Conservation (phyloP, 2,888 invertebrate species). For the Hetaerina titia region DNA sequence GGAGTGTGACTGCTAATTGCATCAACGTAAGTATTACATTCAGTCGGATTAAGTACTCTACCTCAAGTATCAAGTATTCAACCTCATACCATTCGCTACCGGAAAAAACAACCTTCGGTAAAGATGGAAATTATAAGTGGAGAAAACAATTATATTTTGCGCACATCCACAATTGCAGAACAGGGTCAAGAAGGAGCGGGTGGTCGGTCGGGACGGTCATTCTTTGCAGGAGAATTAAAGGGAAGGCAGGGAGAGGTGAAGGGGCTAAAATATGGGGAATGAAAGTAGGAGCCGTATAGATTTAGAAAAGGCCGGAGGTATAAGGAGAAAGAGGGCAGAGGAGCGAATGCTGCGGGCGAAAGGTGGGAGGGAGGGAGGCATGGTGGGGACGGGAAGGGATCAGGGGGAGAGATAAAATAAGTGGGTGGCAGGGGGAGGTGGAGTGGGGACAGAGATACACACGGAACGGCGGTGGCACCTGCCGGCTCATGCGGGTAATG, state of each 20-base stretch:
- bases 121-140: no score
- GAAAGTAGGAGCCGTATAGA: not conserved
- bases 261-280: not conserved
- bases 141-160: no score
- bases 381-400: not conserved
- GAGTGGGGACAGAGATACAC: conserved; percentile 40
- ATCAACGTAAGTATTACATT: no score
- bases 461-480: conserved; percentile 53
- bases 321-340: not conserved
- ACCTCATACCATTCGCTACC: no score
- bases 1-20: no score
- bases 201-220: no score
- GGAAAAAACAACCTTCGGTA: no score
- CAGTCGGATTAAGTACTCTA: no score
- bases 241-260: not conserved
- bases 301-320: not conserved
- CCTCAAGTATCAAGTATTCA: no score
- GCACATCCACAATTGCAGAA: no score
- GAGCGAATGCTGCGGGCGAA: not conserved
- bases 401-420: not conserved
- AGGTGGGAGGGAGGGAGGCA: not conserved
- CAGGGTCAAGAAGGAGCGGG: no score
- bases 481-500: conserved; percentile 61
- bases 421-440: not conserved
- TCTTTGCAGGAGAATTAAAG: no score